Conservation (phyloP, 2,113 vertebrate species). For the Emydocephalus ijimae region DNA sequence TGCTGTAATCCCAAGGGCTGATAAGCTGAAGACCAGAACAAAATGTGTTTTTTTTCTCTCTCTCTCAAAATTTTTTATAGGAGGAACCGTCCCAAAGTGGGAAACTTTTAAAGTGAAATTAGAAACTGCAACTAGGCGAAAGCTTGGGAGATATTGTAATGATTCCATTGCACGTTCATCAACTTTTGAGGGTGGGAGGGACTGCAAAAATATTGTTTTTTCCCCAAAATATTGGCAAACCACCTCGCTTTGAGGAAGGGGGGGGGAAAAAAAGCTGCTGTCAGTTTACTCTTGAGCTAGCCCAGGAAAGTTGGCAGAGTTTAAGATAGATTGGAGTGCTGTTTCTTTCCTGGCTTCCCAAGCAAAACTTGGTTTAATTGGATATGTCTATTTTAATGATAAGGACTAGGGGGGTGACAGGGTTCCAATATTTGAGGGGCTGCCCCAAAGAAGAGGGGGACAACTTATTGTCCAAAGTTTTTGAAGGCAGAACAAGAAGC, state of each 20-base stretch:
- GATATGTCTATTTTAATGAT: background rate
- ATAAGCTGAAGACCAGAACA: conserved; percentile 1
- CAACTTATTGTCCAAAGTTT: background rate
- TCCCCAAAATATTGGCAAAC: background rate
- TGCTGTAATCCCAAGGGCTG: conserved; percentile 41
- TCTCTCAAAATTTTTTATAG: background rate
- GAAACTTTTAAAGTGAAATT: background rate
- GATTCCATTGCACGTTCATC: background rate
- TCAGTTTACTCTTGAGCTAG: background rate
- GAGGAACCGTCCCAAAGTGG: conserved; percentile 2
- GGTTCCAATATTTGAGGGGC: background rate
- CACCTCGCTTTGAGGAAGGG: background rate
- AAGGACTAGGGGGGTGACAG: background rate
- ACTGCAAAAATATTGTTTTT: background rate
- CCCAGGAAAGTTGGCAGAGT: background rate
- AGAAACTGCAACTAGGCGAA: background rate
- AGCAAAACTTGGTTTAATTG: background rate
- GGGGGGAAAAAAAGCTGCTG: background rate
- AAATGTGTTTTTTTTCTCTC: background rate
- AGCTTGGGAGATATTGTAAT: background rate
- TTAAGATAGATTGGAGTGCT: background rate
- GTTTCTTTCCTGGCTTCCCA: background rate
- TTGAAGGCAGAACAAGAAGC: background rate
- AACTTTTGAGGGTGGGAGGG: background rate
- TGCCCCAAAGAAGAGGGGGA: background rate